Evolutionary conservation across 2,113 vertebrate species (phyloP), one percentile per base, ranked within the genome.

Genomic region (Onychostruthus taczanowskii): DNA sequence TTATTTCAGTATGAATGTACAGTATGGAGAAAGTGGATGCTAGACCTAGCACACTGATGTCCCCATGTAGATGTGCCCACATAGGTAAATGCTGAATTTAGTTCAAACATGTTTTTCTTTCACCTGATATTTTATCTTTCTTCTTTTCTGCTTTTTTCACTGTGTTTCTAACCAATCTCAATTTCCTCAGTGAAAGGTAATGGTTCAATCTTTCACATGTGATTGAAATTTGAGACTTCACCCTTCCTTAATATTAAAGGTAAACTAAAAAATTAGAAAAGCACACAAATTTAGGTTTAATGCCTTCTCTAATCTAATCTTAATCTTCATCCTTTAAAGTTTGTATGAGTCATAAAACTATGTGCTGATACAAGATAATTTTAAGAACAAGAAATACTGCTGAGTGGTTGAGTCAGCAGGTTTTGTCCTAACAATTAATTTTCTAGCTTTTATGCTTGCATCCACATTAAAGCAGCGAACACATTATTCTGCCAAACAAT

Each of bases 81-180:
- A 13, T 1, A 59, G 6, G 5, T 13, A 73, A 81, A 68, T 63
- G 11, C 3, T 73, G 49, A 77, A 73, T 92, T 90, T 67, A 72
- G 16, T n/a, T 77, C 33, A 81, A 69, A 49, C 9, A 10, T 33
- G 9, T n/a, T 58, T 66, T 7, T 76, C 37, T 85, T 76, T 66
- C 37, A 80, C 13, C 15, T 43, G 44, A 19, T 13, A 35, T 59
- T 70, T 81, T 55, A 9, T 77, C 16, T 18, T 58, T 77, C 16
- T 18, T 58, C 13, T 70, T 30, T 68, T 74, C 63, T 73, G 28
- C 4, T 46, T 59, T 80, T 84, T 59, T 53, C 41, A 30, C 13
- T 30, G 0, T 63, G 50, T 66, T 92, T 89, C 21, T 66, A 35
- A 66, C 14, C 43, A 27, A 67, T 19, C 4, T 16, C 0, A 0